Percentiles rank a stretch among this genome's conserved stretches.
Evolutionary conservation across 2,113 vertebrate species (phyloP).

Genomic region (Pluvianellus socialis): DNA sequence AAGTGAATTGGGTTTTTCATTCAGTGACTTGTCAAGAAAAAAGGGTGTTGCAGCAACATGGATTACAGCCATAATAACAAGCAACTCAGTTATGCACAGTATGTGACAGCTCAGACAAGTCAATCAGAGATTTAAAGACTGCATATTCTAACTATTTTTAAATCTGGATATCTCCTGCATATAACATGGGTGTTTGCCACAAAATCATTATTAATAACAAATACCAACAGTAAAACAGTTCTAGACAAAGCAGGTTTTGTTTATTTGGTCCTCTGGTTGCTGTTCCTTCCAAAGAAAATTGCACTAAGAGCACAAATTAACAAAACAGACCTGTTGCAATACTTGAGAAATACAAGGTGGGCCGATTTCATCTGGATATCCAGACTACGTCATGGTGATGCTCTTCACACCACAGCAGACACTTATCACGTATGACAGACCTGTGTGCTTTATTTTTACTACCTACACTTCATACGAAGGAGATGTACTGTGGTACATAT

Average conservation of each 20-base stretch:
- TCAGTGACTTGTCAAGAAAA: background rate
- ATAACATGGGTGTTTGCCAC: background rate
- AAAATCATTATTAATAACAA: background rate
- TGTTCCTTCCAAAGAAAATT: background rate
- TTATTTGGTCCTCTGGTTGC: background rate
- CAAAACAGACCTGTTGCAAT: background rate
- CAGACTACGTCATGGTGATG: fast-evolving
- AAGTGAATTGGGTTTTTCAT: background rate
- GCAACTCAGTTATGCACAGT: background rate
- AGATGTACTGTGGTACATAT: background rate
- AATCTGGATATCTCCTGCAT: background rate
- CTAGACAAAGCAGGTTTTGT: background rate
- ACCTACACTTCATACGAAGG: background rate
- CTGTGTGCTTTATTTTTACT: background rate
- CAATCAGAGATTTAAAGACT: background rate
- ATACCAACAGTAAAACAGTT: background rate
- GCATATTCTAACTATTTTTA: background rate
- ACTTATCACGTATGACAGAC: background rate
- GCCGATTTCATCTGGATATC: background rate
- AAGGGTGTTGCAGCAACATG: background rate
- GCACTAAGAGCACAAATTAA: background rate
- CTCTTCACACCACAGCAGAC: background rate
- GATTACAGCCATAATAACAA: background rate
- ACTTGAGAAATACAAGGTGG: background rate
- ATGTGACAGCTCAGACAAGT: background rate